Conservation (phyloP, 2,888 invertebrate genomes). For the Nezara viridula region DNA sequence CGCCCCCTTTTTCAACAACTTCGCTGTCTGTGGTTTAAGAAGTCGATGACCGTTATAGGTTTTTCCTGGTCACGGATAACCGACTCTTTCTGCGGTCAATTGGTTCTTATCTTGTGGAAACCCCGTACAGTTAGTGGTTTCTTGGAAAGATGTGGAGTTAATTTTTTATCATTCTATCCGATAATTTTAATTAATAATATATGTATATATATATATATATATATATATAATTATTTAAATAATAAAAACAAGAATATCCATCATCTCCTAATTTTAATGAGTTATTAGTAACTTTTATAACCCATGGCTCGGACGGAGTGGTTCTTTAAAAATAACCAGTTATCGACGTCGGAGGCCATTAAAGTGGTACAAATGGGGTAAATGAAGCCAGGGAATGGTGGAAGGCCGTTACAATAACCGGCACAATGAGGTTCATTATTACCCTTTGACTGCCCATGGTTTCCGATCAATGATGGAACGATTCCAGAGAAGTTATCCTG, state of each 20-base stretch:
- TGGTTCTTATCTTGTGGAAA: not conserved
- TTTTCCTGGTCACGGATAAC: not conserved
- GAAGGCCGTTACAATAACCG: not conserved
- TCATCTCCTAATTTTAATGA: too few species aligned
- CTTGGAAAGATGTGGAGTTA: too few species aligned
- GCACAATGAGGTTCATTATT: conserved; percentile 1
- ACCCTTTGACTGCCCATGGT: not conserved
- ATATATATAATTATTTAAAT: too few species aligned
- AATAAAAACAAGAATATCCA: too few species aligned
- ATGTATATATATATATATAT: too few species aligned
- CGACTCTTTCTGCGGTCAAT: not conserved
- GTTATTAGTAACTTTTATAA: not conserved
- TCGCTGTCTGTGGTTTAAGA: too few species aligned
- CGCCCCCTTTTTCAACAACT: not conserved
- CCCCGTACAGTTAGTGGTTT: not conserved
- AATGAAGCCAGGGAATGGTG: not conserved
- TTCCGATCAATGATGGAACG: not conserved
- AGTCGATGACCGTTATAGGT: not conserved
- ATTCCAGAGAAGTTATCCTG: not conserved
- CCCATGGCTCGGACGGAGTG: not conserved
- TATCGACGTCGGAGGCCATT: not conserved
- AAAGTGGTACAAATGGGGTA: conserved; percentile 3
- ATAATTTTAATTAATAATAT: too few species aligned
- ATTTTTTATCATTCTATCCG: too few species aligned
- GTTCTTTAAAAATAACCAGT: not conserved